These are phyloP conservation scores for Drosophila rhopaloa DNA, from an alignment of 1,140 invertebrate genomes.

Conservation along the genomic window DNA sequence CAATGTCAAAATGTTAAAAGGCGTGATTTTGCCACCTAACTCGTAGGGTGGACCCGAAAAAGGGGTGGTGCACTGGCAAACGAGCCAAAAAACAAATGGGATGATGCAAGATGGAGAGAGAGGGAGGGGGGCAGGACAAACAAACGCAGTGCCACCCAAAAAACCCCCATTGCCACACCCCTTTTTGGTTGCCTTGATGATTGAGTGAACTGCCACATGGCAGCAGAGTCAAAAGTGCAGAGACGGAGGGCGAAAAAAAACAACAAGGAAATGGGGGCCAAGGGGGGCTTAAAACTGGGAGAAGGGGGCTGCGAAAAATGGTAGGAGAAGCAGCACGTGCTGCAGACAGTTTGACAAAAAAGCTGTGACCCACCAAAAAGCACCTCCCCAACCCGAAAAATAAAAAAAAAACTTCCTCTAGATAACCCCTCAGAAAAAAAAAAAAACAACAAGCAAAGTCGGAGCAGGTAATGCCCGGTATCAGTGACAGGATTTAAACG, in stretches of 20 bases:
- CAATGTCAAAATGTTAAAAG: slow-evolving; percentile 81
- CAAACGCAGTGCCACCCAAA: slow-evolving; percentile 61
- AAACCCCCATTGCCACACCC: slow-evolving; percentile 2
- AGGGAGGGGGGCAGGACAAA: slow-evolving; percentile 35
- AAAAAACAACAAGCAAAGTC: slow-evolving; percentile 11
- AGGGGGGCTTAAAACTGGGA: not conserved
- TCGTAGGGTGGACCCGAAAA: slow-evolving; percentile 1
- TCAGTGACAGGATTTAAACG: slow-evolving; percentile 82
- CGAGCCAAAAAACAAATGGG: slow-evolving; percentile 42
- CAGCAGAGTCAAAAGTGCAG: slow-evolving; percentile 39
- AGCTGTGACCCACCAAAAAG: slow-evolving; percentile 60
- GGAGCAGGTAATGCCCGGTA: slow-evolving; percentile 72
- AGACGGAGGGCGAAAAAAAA: too few relatives aligned
- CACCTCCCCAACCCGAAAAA: not conserved
- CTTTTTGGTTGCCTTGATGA: slow-evolving; percentile 62
- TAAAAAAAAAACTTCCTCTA: not conserved
- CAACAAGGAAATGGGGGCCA: too few relatives aligned
- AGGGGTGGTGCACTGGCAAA: slow-evolving; percentile 37
- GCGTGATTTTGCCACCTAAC: slow-evolving; percentile 65
- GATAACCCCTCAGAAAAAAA: not conserved
- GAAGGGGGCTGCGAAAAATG: not conserved
- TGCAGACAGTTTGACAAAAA: slow-evolving; percentile 82
- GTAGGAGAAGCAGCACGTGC: slow-evolving; percentile 61
- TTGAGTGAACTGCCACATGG: slow-evolving; percentile 83
- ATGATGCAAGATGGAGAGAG: not conserved